These are phyloP conservation scores for Diploptera punctata DNA, from an alignment of 2,888 invertebrate species.

Conservation along the genomic window DNA sequence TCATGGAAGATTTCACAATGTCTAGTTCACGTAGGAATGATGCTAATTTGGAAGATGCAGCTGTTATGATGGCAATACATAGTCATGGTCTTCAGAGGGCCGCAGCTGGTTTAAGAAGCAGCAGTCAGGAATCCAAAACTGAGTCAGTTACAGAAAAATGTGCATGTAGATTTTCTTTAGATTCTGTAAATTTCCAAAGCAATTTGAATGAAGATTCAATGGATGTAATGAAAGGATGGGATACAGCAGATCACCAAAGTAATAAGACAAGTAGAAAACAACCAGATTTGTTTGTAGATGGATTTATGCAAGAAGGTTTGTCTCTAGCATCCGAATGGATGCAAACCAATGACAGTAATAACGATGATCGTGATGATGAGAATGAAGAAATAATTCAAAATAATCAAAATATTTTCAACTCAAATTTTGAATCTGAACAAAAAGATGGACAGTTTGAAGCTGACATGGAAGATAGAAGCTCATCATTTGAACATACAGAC, in stretches of 20 bases:
- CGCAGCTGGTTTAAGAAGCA: constrained; percentile 24
- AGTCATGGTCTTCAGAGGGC: constrained; percentile 69
- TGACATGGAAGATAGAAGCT: constrained; percentile 22
- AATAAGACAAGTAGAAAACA: neutral
- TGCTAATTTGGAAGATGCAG: constrained; percentile 71
- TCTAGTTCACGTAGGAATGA: constrained; percentile 47
- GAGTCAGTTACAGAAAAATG: neutral
- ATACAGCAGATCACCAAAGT: neutral
- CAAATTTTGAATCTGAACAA: too few species aligned
- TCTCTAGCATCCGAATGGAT: neutral
- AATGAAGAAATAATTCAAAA: too few species aligned
- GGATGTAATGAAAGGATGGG: neutral
- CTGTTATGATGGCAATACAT: constrained; percentile 76
- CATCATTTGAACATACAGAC: constrained; percentile 53
- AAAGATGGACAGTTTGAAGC: too few species aligned
- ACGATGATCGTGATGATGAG: too few species aligned
- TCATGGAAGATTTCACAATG: constrained; percentile 50
- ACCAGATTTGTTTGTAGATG: neutral
- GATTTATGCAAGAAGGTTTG: neutral
- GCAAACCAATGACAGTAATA: neutral
- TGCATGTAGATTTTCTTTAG: neutral
- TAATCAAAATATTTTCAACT: too few species aligned
- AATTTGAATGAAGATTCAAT: neutral
- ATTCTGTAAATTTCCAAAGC: neutral
- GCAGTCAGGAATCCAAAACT: neutral